Conservation (phyloP, 2,888 invertebrate genomes). For the Prosapia bicincta region DNA sequence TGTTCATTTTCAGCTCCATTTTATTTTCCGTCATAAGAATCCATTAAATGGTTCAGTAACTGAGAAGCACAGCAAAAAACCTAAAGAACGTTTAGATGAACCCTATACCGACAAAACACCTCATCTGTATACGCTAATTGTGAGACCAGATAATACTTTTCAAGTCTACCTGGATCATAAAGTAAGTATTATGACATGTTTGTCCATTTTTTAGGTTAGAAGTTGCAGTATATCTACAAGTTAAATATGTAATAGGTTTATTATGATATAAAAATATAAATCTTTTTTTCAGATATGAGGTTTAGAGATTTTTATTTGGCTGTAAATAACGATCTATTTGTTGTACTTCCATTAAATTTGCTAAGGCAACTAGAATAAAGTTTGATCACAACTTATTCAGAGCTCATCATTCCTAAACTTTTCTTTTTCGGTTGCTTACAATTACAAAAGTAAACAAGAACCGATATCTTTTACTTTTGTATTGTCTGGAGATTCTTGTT, state of each 20-base stretch:
- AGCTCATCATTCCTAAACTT: too few species aligned
- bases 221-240: neutral
- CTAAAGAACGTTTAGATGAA: constrained; percentile 78
- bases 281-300: too few species aligned
- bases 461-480: too few species aligned
- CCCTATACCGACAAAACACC: constrained; percentile 90
- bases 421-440: too few species aligned
- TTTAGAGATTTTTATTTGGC: too few species aligned
- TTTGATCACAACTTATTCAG: too few species aligned
- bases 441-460: too few species aligned
- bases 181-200: constrained; percentile 40
- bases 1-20: constrained; percentile 61
- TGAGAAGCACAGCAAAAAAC: constrained; percentile 96
- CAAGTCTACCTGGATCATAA: constrained; percentile 79
- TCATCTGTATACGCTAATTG: constrained; percentile 76
- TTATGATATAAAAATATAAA: too few species aligned
- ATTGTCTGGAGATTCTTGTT: too few species aligned
- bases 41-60: constrained; percentile 84
- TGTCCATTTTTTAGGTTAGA: neutral
- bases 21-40: constrained; percentile 94
- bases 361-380: too few species aligned
- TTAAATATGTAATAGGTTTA: neutral
- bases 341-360: too few species aligned
- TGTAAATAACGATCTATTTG: too few species aligned
- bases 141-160: constrained; percentile 77